These are phyloP conservation scores for Platyura marginata DNA, from an alignment of 1,140 invertebrate genomes.

Conservation along the genomic window DNA sequence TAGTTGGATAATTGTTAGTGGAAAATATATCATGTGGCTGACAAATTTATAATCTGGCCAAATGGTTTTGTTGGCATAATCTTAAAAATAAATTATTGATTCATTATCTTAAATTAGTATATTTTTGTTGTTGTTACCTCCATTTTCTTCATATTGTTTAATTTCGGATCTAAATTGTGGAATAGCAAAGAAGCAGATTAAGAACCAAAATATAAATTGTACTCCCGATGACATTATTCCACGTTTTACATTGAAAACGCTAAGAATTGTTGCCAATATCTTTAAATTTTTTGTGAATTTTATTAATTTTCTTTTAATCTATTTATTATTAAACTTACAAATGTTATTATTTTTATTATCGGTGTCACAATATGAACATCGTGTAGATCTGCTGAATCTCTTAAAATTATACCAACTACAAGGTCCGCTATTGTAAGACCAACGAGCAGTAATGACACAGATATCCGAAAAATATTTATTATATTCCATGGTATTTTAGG, in stretches of 20 bases:
- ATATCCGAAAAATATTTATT: conserved; percentile 57
- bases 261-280: too few relatives aligned
- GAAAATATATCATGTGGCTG: conserved; percentile 69
- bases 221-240: conserved; percentile 30
- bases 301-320: too few relatives aligned
- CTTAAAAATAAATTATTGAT: too few relatives aligned
- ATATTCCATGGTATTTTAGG: conserved; percentile 63
- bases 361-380: conserved; percentile 53
- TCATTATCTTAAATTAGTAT: too few relatives aligned
- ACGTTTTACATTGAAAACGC: too few relatives aligned
- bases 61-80: neutral
- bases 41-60: conserved; percentile 41
- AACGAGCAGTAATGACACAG: conserved; percentile 40
- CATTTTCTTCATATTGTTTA: too few relatives aligned
- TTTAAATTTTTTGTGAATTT: too few relatives aligned
- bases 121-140: too few relatives aligned
- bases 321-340: conserved; percentile 65
- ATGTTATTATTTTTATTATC: conserved; percentile 50
- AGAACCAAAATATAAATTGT: conserved; percentile 75
- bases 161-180: conserved; percentile 55
- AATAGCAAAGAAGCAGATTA: conserved; percentile 46
- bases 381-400: too few relatives aligned
- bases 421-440: conserved; percentile 29
- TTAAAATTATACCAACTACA: too few relatives aligned
- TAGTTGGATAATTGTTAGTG: conserved; percentile 48